Conservation (phyloP, 2,888 invertebrate species). For the Xestia rhomboidea region DNA sequence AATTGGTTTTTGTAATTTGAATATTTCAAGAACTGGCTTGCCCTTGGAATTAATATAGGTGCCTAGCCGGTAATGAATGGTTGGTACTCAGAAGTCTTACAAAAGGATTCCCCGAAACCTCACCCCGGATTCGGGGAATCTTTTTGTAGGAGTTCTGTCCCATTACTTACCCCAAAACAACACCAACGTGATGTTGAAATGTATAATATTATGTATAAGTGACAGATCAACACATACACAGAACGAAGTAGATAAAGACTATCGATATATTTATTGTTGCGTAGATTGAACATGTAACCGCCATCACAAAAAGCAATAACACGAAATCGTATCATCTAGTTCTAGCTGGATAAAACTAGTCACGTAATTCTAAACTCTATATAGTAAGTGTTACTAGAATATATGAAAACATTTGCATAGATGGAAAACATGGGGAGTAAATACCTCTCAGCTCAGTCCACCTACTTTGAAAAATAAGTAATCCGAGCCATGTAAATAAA, state of each 20-base stretch:
- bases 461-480: conserved; percentile 47
- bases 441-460: conserved; percentile 25
- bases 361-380: neutral
- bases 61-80: conserved; percentile 16
- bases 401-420: conserved; percentile 25
- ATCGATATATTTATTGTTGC: neutral
- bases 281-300: neutral
- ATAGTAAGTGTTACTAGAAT: neutral
- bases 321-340: neutral
- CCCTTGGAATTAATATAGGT: conserved; percentile 13
- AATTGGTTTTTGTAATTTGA: conserved; percentile 15
- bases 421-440: conserved; percentile 26
- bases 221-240: neutral
- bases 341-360: neutral
- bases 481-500: conserved; percentile 45
- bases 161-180: neutral
- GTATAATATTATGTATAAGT: neutral
- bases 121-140: neutral
- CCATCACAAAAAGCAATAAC: conserved; percentile 12
- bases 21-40: conserved; percentile 20
- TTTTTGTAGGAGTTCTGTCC: neutral
- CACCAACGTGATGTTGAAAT: neutral
- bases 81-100: neutral
- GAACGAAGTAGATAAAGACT: neutral
- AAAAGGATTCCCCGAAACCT: conserved; percentile 4